Conservation (phyloP, 2,797 vertebrate genomes). For the Silurus lanzhouensis region DNA sequence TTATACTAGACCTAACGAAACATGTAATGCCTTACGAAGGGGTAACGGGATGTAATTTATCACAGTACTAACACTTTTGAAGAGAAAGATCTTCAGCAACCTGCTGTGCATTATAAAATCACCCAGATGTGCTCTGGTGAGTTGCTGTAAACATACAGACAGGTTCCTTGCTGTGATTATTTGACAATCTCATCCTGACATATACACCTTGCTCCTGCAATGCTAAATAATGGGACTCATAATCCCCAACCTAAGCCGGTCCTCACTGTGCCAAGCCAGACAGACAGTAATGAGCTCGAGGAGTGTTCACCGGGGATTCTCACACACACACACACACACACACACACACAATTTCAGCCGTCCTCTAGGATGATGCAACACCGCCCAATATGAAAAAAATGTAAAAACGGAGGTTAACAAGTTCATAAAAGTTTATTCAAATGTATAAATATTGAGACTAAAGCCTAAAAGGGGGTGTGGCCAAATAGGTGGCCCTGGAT, state of each 20-base stretch:
- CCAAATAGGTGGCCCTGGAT: not conserved
- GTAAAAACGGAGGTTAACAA: too few relatives aligned
- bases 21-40: not conserved
- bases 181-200: slow-evolving; percentile 41
- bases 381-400: slow-evolving; percentile 1
- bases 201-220: slow-evolving; percentile 31
- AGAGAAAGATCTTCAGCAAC: too few relatives aligned
- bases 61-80: not conserved
- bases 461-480: slow-evolving; percentile 5
- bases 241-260: slow-evolving; percentile 50
- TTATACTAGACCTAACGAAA: not conserved
- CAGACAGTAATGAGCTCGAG: slow-evolving; percentile 49
- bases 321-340: not conserved
- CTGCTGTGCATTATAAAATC: not conserved
- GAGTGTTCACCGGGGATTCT: slow-evolving; percentile 8
- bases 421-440: too few relatives aligned
- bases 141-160: slow-evolving; percentile 8
- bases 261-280: slow-evolving; percentile 54
- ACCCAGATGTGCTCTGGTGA: not conserved
- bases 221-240: slow-evolving; percentile 48
- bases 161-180: slow-evolving; percentile 40
- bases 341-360: slow-evolving; percentile 8
- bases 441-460: not conserved
- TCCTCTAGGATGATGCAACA: slow-evolving; percentile 45
- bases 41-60: not conserved